Conservation (phyloP, 2,888 invertebrate genomes). For the Galerucella calmariensis region DNA sequence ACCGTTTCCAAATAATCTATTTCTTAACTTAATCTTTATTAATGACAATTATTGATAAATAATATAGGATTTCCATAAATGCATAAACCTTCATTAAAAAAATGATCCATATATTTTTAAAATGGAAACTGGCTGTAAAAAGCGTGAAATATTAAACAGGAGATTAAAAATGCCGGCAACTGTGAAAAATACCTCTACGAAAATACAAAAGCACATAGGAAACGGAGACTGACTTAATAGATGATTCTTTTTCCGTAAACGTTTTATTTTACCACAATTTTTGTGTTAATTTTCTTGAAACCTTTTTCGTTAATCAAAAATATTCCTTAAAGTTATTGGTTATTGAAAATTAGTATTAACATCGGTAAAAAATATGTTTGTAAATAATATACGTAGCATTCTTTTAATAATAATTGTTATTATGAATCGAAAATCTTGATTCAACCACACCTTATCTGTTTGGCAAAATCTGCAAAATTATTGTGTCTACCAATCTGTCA, state of each 20-base stretch:
- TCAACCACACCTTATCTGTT: too few relatives aligned
- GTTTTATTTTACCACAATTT: constrained; percentile 26
- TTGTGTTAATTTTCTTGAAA: constrained; percentile 23
- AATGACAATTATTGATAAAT: too few relatives aligned
- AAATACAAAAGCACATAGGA: constrained; percentile 60
- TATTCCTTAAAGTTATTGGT: neutral
- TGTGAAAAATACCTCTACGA: constrained; percentile 59
- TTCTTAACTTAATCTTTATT: too few relatives aligned
- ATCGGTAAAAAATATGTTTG: too few relatives aligned
- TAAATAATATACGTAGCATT: too few relatives aligned
- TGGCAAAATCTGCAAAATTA: too few relatives aligned
- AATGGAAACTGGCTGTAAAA: constrained; percentile 51
- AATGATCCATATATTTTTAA: neutral
- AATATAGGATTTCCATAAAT: neutral
- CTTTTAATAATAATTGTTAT: too few relatives aligned
- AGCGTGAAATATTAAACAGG: constrained; percentile 61
- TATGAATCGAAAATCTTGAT: too few relatives aligned
- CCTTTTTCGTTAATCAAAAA: neutral
- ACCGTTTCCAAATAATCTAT: too few relatives aligned
- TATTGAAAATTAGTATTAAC: neutral
- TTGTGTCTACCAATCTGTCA: too few relatives aligned
- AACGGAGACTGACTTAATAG: constrained; percentile 56
- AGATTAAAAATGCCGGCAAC: constrained; percentile 60
- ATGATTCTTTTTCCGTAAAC: constrained; percentile 56
- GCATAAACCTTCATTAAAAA: neutral